Percentiles rank a stretch among this genome's conserved stretches.
Conservation (phyloP, 2,113 vertebrate genomes). For the Larimichthys crocea region DNA sequence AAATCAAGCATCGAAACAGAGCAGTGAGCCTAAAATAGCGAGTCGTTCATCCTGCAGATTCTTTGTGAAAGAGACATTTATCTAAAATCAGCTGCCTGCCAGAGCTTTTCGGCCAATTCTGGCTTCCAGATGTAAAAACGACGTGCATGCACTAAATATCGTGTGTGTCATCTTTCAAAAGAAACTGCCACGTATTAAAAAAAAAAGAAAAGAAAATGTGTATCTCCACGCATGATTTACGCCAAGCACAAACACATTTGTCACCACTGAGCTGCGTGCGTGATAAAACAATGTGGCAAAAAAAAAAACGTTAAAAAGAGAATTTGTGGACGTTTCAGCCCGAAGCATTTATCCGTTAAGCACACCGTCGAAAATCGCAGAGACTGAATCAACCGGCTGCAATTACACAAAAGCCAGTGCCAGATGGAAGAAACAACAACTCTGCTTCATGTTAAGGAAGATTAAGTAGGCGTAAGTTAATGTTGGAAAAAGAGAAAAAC, state of each 20-base stretch:
- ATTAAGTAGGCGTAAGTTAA: neutral
- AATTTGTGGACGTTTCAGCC: neutral
- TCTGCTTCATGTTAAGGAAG: neutral
- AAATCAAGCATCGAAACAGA: conserved; percentile 12
- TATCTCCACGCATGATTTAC: neutral
- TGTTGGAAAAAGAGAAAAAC: no score
- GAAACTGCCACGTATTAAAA: neutral
- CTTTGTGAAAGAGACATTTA: conserved; percentile 21
- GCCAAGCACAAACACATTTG: conserved; percentile 4
- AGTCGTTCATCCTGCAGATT: conserved; percentile 26
- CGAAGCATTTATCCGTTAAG: neutral
- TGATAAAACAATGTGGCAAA: conserved; percentile 11
- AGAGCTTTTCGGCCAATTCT: neutral
- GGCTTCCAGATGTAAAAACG: conserved; percentile 23
- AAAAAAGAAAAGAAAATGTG: neutral
- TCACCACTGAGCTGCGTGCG: conserved; percentile 13
- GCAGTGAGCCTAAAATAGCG: neutral
- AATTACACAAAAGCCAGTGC: neutral
- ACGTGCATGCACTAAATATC: conserved; percentile 9
- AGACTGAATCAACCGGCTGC: neutral
- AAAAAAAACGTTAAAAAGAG: neutral
- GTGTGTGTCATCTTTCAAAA: neutral
- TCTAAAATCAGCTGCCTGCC: conserved; percentile 27
- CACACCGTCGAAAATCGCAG: neutral
- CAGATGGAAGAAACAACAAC: neutral